These are phyloP conservation scores for Phaedon cochleariae DNA, from an alignment of 2,888 invertebrate species.

Conservation along the genomic window DNA sequence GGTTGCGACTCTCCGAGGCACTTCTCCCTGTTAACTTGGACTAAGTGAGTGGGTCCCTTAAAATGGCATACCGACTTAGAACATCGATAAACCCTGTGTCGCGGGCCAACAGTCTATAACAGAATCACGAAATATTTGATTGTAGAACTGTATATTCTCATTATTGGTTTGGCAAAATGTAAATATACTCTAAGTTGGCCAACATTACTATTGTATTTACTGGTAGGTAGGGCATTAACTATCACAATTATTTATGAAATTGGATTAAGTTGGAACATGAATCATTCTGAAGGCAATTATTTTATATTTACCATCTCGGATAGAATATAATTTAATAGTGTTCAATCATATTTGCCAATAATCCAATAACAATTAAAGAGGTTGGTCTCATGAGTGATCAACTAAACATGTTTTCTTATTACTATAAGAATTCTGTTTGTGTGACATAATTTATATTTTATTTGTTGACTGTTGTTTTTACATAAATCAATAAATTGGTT, in stretches of 20 bases:
- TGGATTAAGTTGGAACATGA: not conserved
- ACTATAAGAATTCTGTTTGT: slow-evolving; percentile 10
- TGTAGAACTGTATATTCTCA: not conserved
- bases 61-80: no score
- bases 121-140: no score
- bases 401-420: no score
- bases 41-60: no score
- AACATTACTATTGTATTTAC: not conserved
- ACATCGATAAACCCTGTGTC: no score
- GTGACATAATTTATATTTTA: slow-evolving; percentile 16
- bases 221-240: not conserved
- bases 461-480: slow-evolving; percentile 18
- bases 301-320: no score
- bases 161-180: not conserved
- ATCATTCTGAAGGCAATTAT: not conserved
- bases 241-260: not conserved
- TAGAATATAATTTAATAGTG: no score
- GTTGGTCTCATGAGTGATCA: no score
- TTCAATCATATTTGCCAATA: slow-evolving; percentile 2
- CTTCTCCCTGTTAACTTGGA: no score
- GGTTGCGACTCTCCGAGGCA: no score
- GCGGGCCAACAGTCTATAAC: no score
- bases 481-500: slow-evolving; percentile 12
- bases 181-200: not conserved
- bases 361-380: no score